A percentile compares a stretch with the other conserved stretches of the same genome.
These are phyloP conservation scores for Phenganax subtilis DNA, from an alignment of 92 coral and sea anemone genomes.

Conservation along the genomic window DNA sequence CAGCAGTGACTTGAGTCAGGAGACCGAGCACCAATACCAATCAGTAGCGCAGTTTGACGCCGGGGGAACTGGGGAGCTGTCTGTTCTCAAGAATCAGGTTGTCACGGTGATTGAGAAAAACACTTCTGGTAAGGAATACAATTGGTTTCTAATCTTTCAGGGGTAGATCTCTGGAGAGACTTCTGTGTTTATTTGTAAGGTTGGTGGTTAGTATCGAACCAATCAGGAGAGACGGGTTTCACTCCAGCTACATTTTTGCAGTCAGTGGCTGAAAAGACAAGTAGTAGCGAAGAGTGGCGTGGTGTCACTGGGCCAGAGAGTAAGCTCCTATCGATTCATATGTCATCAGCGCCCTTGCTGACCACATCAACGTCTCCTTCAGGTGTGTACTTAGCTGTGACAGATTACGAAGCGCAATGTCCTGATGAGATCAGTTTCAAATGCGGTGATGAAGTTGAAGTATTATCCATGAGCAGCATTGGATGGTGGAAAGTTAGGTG, in stretches of 20 bases:
- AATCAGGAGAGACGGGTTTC: conserved; percentile 70
- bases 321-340: conserved; percentile 24
- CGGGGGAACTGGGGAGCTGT: conserved; percentile 74
- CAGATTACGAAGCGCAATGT: conserved; percentile 72
- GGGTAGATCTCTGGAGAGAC: not conserved
- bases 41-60: conserved; percentile 67
- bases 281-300: conserved; percentile 75
- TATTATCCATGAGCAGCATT: conserved; percentile 75
- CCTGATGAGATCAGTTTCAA: conserved; percentile 77
- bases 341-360: no score
- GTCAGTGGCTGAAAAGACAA: conserved; percentile 57
- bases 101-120: conserved; percentile 95
- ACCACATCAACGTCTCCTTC: not conserved
- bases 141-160: not conserved
- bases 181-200: conserved; percentile 44
- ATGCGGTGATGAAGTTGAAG: conserved; percentile 79
- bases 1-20: conserved; percentile 43
- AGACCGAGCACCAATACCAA: conserved; percentile 60
- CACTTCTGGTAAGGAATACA: conserved; percentile 66
- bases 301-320: conserved; percentile 53
- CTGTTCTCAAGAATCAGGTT: conserved; percentile 58
- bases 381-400: conserved; percentile 70
- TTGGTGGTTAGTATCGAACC: conserved; percentile 90
- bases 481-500: conserved; percentile 99
- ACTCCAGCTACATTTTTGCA: conserved; percentile 93